phyloP scores from a whole-genome alignment of 2,888 invertebrate species.

The Caenorhabditis plicata region DNA sequence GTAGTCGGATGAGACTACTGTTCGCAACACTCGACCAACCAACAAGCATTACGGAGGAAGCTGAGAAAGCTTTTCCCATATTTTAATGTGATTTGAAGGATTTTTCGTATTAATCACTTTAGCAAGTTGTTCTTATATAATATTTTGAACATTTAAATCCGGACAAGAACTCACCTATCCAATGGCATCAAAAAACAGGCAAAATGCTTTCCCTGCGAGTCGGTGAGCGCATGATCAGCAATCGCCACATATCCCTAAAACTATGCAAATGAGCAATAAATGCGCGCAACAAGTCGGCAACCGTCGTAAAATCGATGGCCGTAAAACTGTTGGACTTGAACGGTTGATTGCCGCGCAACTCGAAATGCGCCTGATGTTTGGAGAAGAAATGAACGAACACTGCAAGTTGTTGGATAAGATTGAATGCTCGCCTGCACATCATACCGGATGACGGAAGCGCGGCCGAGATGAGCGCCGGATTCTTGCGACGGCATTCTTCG shows the following conservation, averaged over 20 bases:
- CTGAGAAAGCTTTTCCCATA: too few species aligned
- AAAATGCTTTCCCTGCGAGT: conserved; percentile 53
- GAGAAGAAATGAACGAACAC: conserved; percentile 49
- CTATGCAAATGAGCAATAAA: too few species aligned
- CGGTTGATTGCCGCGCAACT: conserved; percentile 59
- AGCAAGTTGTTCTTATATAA: not conserved
- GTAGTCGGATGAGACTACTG: too few species aligned
- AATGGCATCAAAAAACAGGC: conserved; percentile 61
- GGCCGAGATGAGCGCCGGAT: conserved; percentile 48
- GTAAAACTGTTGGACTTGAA: conserved; percentile 65
- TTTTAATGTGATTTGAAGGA: too few species aligned
- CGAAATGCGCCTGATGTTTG: conserved; percentile 55
- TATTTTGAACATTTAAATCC: too few species aligned
- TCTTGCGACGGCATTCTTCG: conserved; percentile 61
- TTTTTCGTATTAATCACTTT: too few species aligned
- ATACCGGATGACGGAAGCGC: conserved; percentile 45
- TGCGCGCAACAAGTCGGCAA: too few species aligned
- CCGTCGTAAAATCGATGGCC: conserved; percentile 61
- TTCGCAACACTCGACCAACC: too few species aligned
- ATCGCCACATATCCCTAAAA: conserved; percentile 54
- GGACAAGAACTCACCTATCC: too few species aligned
- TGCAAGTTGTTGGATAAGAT: conserved; percentile 1
- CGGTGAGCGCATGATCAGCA: conserved; percentile 63
- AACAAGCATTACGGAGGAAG: too few species aligned
- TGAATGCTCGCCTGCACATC: too few species aligned